Conservation (phyloP, 2,797 vertebrate species). For the Onychomys leucogaster region DNA sequence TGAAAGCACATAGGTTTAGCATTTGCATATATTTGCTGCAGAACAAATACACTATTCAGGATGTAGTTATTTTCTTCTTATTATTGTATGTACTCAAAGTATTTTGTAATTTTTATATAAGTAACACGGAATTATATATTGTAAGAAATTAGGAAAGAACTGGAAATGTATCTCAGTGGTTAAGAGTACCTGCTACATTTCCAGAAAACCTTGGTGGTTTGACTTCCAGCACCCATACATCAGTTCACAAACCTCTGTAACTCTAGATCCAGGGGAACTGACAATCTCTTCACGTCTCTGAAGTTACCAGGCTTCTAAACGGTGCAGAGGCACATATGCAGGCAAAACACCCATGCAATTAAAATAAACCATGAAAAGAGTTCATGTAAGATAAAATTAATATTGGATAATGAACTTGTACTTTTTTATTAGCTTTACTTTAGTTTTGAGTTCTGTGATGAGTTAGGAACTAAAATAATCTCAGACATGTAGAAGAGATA, state of each 20-base stretch:
- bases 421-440: neutral
- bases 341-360: neutral
- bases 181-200: neutral
- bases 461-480: neutral
- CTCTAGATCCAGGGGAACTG: neutral
- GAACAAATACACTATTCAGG: neutral
- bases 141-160: neutral
- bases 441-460: neutral
- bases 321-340: too few species aligned
- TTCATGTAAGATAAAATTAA: slow-evolving; percentile 36
- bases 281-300: neutral
- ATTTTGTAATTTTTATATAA: slow-evolving; percentile 2
- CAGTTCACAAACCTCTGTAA: neutral
- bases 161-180: neutral
- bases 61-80: neutral
- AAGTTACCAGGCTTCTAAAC: neutral
- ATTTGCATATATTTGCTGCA: neutral
- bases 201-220: too few species aligned
- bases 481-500: neutral
- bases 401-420: neutral
- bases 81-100: neutral
- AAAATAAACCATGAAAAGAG: neutral
- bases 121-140: neutral
- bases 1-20: neutral
- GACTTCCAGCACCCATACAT: too few species aligned